Evolutionary conservation across 2,113 vertebrate species (phyloP).

Genomic region (Lophotis ruficrista): DNA sequence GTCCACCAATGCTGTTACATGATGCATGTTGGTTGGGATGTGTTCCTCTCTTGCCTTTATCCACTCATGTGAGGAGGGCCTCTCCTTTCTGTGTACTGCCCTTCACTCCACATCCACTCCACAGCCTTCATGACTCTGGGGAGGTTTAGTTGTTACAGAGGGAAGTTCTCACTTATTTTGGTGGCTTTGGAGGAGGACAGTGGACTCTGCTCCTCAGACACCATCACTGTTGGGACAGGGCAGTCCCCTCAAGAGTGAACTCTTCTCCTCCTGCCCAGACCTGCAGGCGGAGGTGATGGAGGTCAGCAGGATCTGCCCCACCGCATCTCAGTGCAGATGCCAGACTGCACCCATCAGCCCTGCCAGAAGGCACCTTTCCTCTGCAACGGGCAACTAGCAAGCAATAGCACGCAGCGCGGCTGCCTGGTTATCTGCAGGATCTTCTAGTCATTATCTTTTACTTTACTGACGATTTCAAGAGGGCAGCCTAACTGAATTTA

Average conservation of each 20-base stretch:
- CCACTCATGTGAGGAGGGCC: neutral
- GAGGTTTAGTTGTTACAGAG: neutral
- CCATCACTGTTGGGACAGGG: neutral
- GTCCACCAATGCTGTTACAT: too few relatives aligned
- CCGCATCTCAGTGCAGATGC: too few relatives aligned
- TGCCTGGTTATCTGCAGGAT: neutral
- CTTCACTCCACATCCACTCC: neutral
- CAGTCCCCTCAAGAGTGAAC: neutral
- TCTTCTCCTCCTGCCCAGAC: neutral
- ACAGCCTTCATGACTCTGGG: neutral
- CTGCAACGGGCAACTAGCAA: neutral
- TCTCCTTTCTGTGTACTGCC: neutral
- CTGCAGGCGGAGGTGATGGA: neutral
- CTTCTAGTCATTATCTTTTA: neutral
- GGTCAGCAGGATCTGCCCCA: neutral
- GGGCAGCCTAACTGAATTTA: neutral
- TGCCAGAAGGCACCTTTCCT: neutral
- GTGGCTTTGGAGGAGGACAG: neutral
- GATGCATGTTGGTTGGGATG: neutral
- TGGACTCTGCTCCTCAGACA: neutral
- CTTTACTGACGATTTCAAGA: neutral
- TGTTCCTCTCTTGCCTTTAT: neutral
- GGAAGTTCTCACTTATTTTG: neutral
- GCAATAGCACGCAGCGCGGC: rapidly evolving
- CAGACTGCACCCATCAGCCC: neutral